These are phyloP conservation scores for Penelope pileata DNA, from an alignment of 2,113 vertebrate species.

Conservation along the genomic window DNA sequence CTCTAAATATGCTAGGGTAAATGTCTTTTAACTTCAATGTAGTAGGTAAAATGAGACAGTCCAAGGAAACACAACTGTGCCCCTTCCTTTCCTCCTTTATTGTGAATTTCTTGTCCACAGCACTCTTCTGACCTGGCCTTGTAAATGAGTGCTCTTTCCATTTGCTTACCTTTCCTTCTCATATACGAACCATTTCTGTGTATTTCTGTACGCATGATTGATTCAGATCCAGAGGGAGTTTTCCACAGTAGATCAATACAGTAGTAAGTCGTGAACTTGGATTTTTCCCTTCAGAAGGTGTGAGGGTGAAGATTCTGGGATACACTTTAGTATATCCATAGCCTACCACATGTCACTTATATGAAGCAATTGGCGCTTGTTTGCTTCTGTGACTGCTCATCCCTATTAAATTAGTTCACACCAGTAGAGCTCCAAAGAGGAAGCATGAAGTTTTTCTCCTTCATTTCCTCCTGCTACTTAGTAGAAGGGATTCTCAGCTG, in stretches of 20 bases:
- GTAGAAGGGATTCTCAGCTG: conserved; percentile 17
- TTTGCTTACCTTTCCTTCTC: background rate
- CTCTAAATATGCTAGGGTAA: background rate
- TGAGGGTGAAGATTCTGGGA: background rate
- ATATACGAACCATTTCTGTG: background rate
- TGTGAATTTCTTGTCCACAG: background rate
- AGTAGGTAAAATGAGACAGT: background rate
- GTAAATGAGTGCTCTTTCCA: background rate
- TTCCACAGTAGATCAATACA: conserved; percentile 1
- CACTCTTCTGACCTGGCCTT: background rate
- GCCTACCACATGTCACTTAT: background rate
- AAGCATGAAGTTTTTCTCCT: conserved; percentile 38
- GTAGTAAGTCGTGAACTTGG: background rate
- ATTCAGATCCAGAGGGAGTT: background rate
- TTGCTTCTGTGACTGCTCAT: conserved; percentile 43
- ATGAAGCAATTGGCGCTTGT: background rate
- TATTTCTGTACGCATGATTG: background rate
- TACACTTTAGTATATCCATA: background rate
- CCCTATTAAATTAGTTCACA: conserved; percentile 55
- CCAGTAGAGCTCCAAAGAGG: conserved; percentile 45
- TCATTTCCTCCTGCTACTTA: conserved; percentile 17
- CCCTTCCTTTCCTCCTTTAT: background rate
- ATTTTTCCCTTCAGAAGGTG: conserved; percentile 2
- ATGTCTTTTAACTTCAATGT: background rate
- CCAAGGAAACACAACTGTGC: background rate